Base-by-base conservation (phyloP, 2,113 vertebrate genomes). In the Azemiops feae region DNA sequence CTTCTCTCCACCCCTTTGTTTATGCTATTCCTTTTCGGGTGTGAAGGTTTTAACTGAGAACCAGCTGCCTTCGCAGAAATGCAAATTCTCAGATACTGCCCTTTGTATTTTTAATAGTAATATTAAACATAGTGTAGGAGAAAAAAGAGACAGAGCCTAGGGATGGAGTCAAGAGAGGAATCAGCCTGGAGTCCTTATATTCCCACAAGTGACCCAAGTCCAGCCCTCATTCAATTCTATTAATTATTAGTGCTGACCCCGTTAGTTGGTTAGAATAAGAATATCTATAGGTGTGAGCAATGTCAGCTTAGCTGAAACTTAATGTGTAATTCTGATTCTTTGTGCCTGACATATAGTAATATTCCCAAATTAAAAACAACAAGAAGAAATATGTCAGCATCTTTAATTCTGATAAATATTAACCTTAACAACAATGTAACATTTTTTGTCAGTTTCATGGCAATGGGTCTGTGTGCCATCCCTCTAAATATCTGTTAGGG, bases 1-100 rank as follows among this genome's bases (percentile, higher is more conserved):
- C 94, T 97, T 96, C 94, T 92, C 93, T 94, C 81, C 47, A 69
- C 11, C 87, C 93, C 52, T 93, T 69, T 53, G 88, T 87, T 94
- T 57, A 11, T 45, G 11, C 92, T 92, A 11, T 57, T 93, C 16
- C 10, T 1, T 88, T 54, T 91, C 43, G 53, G 0, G 34, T 93
- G n/a, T 30, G 23, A 54, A n/a, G 74, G n/a, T 55, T 90, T 30
- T 1, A 57, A 55, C 1, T 2, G 9, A 47, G 54, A 30, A 11
- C 55, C 89, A 53, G 8, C 60, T 3, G 0, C 0, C 74, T 81
- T 43, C 22, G 34, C 34, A 10, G 34, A 43, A 81, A 43, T 0
- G 3, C 74, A 81, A 43, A 34, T 81, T 22, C 20, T 81, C 34
- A 81, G 34, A 43, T 81, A 43, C 74, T 81, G 43, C 18, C 18